Evolutionary conservation across 2,113 vertebrate species (phyloP).

Genomic region (Pithys albifrons): DNA sequence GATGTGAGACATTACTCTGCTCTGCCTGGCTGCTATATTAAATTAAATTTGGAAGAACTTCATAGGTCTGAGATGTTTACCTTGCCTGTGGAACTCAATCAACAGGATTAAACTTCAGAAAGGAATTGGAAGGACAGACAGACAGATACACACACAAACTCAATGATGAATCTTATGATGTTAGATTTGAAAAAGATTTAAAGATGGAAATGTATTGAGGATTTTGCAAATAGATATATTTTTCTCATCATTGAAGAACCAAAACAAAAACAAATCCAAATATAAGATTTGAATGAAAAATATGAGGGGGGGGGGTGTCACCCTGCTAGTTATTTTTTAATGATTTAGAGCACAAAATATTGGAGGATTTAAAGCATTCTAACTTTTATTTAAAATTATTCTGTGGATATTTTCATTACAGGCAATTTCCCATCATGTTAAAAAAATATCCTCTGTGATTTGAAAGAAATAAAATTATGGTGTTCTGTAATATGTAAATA

Average conservation of each 20-base stretch:
- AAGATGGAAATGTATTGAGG: background rate
- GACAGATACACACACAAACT: background rate
- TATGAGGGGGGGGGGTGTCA: fast-evolving
- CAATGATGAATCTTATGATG: background rate
- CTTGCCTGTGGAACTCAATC: background rate
- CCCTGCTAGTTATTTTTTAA: background rate
- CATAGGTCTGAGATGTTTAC: background rate
- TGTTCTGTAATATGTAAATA: background rate
- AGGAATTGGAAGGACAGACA: background rate
- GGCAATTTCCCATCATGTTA: background rate
- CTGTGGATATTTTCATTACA: background rate
- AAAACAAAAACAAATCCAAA: background rate
- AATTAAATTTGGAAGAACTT: background rate
- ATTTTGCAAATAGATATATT: background rate
- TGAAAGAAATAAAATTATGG: background rate
- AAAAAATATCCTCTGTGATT: background rate
- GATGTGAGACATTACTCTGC: background rate
- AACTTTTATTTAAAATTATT: background rate
- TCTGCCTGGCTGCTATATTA: background rate
- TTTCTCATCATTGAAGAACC: background rate
- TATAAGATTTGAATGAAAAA: background rate
- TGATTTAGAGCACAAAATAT: background rate
- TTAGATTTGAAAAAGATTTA: background rate
- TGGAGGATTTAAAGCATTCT: background rate
- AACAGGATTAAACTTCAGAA: slow-evolving; percentile 9